These are phyloP conservation scores for Dicyrtomina minuta DNA, from an alignment of 2,888 invertebrate genomes.

Conservation along the genomic window DNA sequence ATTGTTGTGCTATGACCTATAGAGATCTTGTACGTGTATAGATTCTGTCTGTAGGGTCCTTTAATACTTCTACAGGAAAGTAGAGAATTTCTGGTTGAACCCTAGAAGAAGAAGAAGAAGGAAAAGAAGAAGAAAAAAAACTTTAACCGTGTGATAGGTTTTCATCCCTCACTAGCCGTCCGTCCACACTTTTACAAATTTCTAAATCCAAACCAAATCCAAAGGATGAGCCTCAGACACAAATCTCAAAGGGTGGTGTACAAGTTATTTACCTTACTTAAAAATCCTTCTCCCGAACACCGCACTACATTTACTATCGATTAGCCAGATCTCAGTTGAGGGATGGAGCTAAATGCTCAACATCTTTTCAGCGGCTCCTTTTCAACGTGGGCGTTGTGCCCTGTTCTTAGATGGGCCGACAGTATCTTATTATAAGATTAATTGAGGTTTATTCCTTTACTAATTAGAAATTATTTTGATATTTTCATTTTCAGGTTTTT, in stretches of 20 bases:
- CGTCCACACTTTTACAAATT: conserved; percentile 8
- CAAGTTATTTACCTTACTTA: not conserved
- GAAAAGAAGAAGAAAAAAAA: too few relatives aligned
- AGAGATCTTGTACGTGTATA: too few relatives aligned
- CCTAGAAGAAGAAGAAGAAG: too few relatives aligned
- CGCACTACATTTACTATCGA: not conserved
- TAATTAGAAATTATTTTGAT: too few relatives aligned
- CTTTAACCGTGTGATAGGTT: not conserved
- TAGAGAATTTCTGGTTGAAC: too few relatives aligned
- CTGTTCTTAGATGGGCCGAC: not conserved
- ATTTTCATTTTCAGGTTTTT: too few relatives aligned
- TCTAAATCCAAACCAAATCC: not conserved
- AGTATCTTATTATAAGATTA: conserved; percentile 1
- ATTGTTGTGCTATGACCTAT: not conserved
- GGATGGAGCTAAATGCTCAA: not conserved
- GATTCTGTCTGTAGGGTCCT: too few relatives aligned
- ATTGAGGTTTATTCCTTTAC: not conserved
- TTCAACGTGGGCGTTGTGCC: not conserved
- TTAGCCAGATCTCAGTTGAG: not conserved
- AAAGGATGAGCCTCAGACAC: not conserved
- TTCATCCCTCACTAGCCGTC: not conserved
- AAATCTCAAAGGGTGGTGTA: not conserved
- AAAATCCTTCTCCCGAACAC: not conserved
- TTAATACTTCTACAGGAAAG: too few relatives aligned
- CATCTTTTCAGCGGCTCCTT: not conserved